These are phyloP conservation scores for Meandrina meandrites DNA, from an alignment of 92 coral and sea anemone genomes.

Conservation along the genomic window DNA sequence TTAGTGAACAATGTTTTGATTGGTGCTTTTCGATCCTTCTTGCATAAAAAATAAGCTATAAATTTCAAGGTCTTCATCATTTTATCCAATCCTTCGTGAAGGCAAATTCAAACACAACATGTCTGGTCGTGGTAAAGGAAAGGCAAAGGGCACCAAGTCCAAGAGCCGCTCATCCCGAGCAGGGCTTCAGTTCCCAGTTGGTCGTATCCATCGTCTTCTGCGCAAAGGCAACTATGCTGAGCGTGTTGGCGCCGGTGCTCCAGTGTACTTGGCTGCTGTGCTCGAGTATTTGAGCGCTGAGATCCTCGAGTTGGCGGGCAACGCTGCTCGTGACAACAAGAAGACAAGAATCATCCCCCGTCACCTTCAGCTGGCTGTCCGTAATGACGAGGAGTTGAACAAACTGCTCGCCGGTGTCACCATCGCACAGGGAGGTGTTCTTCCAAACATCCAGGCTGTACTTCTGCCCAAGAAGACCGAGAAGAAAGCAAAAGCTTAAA, in stretches of 20 bases:
- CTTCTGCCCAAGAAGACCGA: constrained; percentile 67
- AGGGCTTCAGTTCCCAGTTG: constrained; percentile 66
- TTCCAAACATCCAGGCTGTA: constrained; percentile 66
- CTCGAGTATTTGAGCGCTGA: constrained; percentile 60
- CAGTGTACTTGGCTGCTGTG: constrained; percentile 64
- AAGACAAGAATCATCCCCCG: constrained; percentile 58
- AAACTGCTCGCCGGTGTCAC: constrained; percentile 61
- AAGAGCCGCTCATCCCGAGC: constrained; percentile 62
- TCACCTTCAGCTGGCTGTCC: constrained; percentile 62
- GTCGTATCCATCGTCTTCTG: constrained; percentile 54
- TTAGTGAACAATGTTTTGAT: too few species aligned
- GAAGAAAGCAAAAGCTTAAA: constrained; percentile 45
- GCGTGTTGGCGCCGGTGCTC: constrained; percentile 67
- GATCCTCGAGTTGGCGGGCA: constrained; percentile 67
- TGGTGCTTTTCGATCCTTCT: too few species aligned
- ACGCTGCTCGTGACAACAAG: constrained; percentile 70
- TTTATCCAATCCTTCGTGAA: too few species aligned
- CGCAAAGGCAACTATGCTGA: constrained; percentile 53
- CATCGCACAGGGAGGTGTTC: constrained; percentile 55
- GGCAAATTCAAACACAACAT: constrained; percentile 20
- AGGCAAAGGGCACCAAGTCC: constrained; percentile 66
- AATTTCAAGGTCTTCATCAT: too few species aligned
- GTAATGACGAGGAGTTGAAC: constrained; percentile 64
- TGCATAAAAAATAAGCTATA: too few species aligned
- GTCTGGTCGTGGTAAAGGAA: constrained; percentile 79